These are phyloP conservation scores for Holotrichia oblita DNA, from an alignment of 1,140 invertebrate species.

Conservation along the genomic window DNA sequence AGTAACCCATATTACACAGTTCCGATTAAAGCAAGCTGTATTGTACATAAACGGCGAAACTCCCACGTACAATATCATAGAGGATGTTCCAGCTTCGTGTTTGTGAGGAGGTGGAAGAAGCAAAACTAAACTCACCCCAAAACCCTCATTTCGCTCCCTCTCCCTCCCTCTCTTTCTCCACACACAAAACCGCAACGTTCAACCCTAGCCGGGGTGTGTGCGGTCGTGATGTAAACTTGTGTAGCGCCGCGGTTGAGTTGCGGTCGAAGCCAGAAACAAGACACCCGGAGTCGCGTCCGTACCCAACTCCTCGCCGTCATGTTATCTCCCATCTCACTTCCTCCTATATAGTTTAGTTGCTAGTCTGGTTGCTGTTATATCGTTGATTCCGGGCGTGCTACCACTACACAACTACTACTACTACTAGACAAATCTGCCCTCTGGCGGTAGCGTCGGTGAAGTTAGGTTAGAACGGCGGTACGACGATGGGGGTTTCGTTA, in stretches of 20 bases:
- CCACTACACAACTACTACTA: not conserved
- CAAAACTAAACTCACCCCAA: too few species aligned
- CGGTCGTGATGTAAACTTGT: constrained; percentile 41
- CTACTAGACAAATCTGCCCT: constrained; percentile 50
- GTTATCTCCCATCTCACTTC: not conserved
- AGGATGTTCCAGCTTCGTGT: too few species aligned
- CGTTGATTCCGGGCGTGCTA: constrained; percentile 19
- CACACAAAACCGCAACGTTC: constrained; percentile 18
- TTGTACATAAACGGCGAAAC: too few species aligned
- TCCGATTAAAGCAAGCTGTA: too few species aligned
- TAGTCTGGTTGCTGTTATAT: not conserved
- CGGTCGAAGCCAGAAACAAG: constrained; percentile 47
- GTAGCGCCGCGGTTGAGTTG: constrained; percentile 36
- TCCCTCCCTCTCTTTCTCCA: not conserved
- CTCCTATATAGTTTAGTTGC: too few species aligned
- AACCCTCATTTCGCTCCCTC: too few species aligned
- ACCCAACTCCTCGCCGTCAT: constrained; percentile 22
- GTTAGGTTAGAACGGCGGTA: not conserved
- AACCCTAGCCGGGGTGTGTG: constrained; percentile 34
- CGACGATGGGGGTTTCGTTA: constrained; percentile 47
- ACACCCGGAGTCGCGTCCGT: constrained; percentile 39
- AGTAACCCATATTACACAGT: too few species aligned
- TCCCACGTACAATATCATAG: too few species aligned
- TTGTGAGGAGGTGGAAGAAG: not conserved
- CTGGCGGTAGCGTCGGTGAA: constrained; percentile 36